Percentiles rank a stretch among this genome's conserved stretches.
These are phyloP conservation scores for Lottia gigantea DNA, from an alignment of 2,888 invertebrate genomes.

Conservation along the genomic window DNA sequence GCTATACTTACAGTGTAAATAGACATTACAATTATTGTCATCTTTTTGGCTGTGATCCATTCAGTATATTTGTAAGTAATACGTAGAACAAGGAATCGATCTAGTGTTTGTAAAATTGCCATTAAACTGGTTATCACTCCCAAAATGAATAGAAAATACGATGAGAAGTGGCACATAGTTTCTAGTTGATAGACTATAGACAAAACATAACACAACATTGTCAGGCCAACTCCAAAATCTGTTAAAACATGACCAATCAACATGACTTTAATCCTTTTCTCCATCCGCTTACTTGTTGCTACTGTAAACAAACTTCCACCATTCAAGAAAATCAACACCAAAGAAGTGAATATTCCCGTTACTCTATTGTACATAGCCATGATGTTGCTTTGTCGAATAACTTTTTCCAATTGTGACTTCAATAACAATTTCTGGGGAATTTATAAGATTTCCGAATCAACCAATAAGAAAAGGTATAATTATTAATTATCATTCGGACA, in stretches of 20 bases:
- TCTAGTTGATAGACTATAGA: neutral
- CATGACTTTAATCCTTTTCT: neutral
- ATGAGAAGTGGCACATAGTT: neutral
- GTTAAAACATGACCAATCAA: conserved; percentile 1
- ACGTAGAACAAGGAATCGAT: neutral
- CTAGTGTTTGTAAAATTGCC: neutral
- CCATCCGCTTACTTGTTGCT: neutral
- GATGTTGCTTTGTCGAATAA: too few relatives aligned
- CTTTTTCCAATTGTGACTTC: too few relatives aligned
- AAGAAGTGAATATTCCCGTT: too few relatives aligned
- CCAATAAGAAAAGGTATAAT: too few relatives aligned
- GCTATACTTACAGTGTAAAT: neutral
- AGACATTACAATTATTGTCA: neutral
- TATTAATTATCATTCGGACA: too few relatives aligned
- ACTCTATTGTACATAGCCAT: too few relatives aligned
- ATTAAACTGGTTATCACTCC: neutral
- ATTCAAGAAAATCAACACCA: neutral
- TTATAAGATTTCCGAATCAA: too few relatives aligned
- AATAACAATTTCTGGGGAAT: too few relatives aligned
- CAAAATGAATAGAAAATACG: neutral
- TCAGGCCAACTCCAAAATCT: neutral
- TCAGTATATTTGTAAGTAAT: neutral
- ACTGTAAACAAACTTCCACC: neutral
- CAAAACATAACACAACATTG: neutral
- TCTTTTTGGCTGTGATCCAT: neutral